Percentiles rank a stretch among this genome's conserved stretches.
Conservation (phyloP, 1,140 invertebrate species). For the Drosophila bipectinata region DNA sequence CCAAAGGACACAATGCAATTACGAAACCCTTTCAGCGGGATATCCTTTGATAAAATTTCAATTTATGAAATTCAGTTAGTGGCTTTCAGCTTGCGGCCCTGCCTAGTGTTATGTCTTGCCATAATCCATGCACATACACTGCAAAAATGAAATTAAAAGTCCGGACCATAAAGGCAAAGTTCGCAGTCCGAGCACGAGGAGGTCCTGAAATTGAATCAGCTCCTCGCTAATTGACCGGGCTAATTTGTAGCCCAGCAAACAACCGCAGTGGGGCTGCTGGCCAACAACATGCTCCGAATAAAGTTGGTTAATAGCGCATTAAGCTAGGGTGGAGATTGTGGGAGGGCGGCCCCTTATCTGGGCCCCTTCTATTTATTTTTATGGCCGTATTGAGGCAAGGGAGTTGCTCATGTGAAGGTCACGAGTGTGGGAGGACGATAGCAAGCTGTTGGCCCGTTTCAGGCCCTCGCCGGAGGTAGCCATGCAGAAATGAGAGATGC, state of each 20-base stretch:
- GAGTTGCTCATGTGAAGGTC: conserved; percentile 45
- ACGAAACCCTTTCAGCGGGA: conserved; percentile 28
- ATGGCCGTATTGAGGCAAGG: conserved; percentile 32
- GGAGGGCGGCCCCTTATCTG: not conserved
- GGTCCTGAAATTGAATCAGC: conserved; percentile 63
- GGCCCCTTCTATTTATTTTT: conserved; percentile 33
- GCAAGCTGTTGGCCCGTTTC: not conserved
- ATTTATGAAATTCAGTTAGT: conserved; percentile 49
- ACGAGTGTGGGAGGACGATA: conserved; percentile 18
- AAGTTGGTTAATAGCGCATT: conserved; percentile 64
- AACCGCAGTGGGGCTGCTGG: conserved; percentile 39
- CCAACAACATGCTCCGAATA: conserved; percentile 37
- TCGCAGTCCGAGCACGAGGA: not conserved
- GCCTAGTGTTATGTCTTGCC: not conserved
- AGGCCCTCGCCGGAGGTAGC: conserved; percentile 14
- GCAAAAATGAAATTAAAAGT: conserved; percentile 61
- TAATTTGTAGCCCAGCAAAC: conserved; percentile 72
- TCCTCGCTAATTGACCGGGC: conserved; percentile 63
- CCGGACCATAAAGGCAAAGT: conserved; percentile 34
- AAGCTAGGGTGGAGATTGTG: conserved; percentile 7
- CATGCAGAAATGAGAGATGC: conserved; percentile 34
- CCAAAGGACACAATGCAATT: conserved; percentile 8
- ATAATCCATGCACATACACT: conserved; percentile 24
- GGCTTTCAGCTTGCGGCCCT: conserved; percentile 41
- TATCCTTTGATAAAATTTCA: conserved; percentile 28